These are phyloP conservation scores for Rutilus rutilus DNA, from an alignment of 2,113 vertebrate genomes.

Conservation along the genomic window DNA sequence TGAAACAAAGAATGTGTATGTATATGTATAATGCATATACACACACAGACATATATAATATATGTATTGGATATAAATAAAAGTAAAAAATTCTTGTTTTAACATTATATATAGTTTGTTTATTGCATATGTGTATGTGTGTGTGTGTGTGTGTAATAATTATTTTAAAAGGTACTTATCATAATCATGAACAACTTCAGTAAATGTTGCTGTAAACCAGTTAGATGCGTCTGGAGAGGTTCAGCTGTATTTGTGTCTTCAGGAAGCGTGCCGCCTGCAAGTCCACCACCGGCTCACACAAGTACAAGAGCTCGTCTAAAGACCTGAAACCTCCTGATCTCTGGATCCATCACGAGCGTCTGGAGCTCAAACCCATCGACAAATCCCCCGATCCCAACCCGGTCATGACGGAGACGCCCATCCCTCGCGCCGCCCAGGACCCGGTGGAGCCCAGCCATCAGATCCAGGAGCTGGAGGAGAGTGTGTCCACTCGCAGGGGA, in stretches of 20 bases:
- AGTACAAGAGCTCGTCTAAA: conserved; percentile 97
- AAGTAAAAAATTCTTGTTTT: no score
- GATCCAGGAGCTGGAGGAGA: conserved; percentile 94
- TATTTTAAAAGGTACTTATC: no score
- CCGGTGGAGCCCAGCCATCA: conserved; percentile 89
- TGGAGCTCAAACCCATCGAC: conserved; percentile 96
- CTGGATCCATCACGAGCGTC: conserved; percentile 97
- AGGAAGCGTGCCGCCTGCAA: conserved; percentile 96
- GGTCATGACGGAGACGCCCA: conserved; percentile 95
- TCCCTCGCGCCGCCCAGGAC: conserved; percentile 93
- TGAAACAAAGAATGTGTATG: no score
- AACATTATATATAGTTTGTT: no score
- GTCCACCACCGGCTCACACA: conserved; percentile 91
- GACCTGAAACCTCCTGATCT: conserved; percentile 97
- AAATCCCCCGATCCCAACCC: conserved; percentile 97
- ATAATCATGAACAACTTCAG: no score
- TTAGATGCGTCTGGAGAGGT: no score
- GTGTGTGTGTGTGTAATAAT: no score
- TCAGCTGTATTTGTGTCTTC: not conserved
- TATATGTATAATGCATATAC: no score
- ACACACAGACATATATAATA: no score
- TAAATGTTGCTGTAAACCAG: no score
- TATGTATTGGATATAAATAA: no score
- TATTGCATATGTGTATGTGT: no score
- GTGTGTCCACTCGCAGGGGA: conserved; percentile 93